These are phyloP conservation scores for Semaprochilodus insignis DNA, from an alignment of 2,797 vertebrate species.

Conservation along the genomic window DNA sequence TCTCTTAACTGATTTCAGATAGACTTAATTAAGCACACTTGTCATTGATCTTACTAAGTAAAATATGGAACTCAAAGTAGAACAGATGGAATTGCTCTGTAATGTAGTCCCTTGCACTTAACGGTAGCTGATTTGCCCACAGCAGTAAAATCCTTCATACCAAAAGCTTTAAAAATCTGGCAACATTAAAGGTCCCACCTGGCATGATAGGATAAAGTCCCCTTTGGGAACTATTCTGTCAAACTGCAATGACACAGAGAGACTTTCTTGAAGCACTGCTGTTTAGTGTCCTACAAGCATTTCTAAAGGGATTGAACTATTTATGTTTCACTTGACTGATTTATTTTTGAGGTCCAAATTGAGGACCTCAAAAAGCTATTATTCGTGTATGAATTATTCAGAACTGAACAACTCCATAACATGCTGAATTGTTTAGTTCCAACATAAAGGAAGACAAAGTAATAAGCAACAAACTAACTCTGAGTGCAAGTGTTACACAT, in stretches of 20 bases:
- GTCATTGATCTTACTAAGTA: constrained; percentile 11
- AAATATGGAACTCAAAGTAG: not conserved
- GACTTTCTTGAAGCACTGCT: not conserved
- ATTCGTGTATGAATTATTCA: not conserved
- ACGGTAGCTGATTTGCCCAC: not conserved
- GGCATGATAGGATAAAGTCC: not conserved
- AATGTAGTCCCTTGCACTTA: not conserved
- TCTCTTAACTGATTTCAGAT: not conserved
- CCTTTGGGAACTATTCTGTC: not conserved
- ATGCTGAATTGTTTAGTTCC: not conserved
- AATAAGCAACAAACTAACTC: not conserved
- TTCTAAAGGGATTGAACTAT: not conserved
- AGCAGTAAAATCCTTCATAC: not conserved
- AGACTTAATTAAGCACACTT: not conserved
- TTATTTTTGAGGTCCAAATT: not conserved
- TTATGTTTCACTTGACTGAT: not conserved
- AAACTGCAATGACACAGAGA: not conserved
- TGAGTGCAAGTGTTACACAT: not conserved
- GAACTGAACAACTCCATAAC: not conserved
- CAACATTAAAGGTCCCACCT: not conserved
- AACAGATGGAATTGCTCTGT: constrained; percentile 14
- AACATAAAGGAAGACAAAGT: not conserved
- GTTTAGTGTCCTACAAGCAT: not conserved
- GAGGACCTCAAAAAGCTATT: not conserved
- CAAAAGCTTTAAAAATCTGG: not conserved